Base-by-base conservation (phyloP, 1,140 invertebrate species). In the Pissodes strobi region DNA sequence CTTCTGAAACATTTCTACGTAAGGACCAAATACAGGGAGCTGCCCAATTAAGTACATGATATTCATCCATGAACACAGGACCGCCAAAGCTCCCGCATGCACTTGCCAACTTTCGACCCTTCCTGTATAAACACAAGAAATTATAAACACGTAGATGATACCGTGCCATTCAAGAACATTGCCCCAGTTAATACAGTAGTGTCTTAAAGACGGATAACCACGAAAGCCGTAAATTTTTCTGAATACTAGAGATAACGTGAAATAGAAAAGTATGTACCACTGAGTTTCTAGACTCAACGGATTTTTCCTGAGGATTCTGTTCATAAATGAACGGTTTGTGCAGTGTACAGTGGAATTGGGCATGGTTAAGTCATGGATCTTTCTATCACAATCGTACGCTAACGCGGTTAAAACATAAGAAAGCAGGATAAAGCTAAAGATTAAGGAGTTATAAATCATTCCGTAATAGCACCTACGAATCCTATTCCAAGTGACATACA, bases 31-130 rank as follows among this genome's bases (percentile, higher is more conserved):
- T 49, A 91, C 83, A 2, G 91, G 91, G 19, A 93, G 78, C 70
- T 93, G 90, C 1, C 91, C 91, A 43, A 93, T 88, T 87, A 93
- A 90, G 64, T 90, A 81, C 89, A 93, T 92, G 1, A 93, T 78
- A 78, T 93, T 91, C 2, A 88, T 89, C 91, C 91, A 93, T 9
- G 88, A 90, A 25, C 89, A 86, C 8, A 93, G 82, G 0, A 93
- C 88, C 0, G 90, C 88, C 70, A 92, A 90, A 0, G 91, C 91
- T 4, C 89, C 89, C 12, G 90, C 82, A 71, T 87, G 85, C 73
- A 91, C 92, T 72, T 93, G 91, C 89, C 91, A 93, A 8, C 83
- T 83, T 72, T 90, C 88, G 1, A 88, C 91, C 68, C 85, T 82
- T 2, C 86, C 86, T 0, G 86, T 88, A 69, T 90, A 90, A 30